These are phyloP conservation scores for Phengaris arion DNA, from an alignment of 2,888 invertebrate species.

Conservation along the genomic window DNA sequence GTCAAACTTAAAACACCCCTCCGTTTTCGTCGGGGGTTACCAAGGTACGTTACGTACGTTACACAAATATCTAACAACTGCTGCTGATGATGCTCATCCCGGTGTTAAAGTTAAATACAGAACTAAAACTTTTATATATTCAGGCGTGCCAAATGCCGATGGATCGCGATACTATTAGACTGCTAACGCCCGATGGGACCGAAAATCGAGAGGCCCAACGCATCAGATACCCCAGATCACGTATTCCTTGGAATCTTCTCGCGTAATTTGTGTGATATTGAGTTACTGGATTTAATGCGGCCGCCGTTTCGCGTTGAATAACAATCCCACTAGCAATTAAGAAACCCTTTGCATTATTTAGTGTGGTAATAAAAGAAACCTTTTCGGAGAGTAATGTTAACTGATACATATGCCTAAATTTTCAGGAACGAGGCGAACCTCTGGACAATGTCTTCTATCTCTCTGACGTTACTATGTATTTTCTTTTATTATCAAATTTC, in stretches of 20 bases:
- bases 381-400: too few species aligned
- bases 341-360: slow-evolving; percentile 10
- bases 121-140: slow-evolving; percentile 18
- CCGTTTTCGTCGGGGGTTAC: too few species aligned
- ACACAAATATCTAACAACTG: too few species aligned
- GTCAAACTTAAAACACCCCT: too few species aligned
- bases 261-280: slow-evolving; percentile 42
- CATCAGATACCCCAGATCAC: slow-evolving; percentile 51
- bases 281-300: slow-evolving; percentile 35
- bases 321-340: slow-evolving; percentile 8
- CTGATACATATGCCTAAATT: background rate
- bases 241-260: slow-evolving; percentile 44
- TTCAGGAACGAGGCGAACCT: background rate
- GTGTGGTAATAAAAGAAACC: background rate
- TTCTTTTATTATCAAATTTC: background rate
- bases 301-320: slow-evolving; percentile 20
- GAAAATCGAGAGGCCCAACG: slow-evolving; percentile 55
- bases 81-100: background rate
- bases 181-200: slow-evolving; percentile 32
- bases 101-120: background rate
- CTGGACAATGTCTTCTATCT: background rate
- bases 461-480: background rate
- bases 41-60: too few species aligned
- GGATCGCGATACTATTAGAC: slow-evolving; percentile 23
- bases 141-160: slow-evolving; percentile 23